Conservation (phyloP, 1,140 invertebrate species). For the Dendroctonus valens region DNA sequence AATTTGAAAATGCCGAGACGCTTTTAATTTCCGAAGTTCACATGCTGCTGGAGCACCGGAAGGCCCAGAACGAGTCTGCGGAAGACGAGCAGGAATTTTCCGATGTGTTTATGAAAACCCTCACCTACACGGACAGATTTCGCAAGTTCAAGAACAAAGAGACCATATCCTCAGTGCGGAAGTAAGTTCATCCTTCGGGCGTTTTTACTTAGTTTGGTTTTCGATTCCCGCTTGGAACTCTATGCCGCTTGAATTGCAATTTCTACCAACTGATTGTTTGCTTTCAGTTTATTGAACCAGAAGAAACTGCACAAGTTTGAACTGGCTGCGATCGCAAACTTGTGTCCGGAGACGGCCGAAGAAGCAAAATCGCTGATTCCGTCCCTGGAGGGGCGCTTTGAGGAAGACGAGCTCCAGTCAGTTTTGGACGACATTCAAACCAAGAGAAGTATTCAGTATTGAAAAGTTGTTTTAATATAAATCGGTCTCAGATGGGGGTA, state of each 20-base stretch:
- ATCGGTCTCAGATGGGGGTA: too few species aligned
- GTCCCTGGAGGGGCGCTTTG: slow-evolving; percentile 91
- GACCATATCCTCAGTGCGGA: slow-evolving; percentile 92
- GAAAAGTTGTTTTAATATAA: slow-evolving; percentile 30
- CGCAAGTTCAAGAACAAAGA: slow-evolving; percentile 98
- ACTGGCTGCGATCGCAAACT: slow-evolving; percentile 92
- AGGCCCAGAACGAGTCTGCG: slow-evolving; percentile 95
- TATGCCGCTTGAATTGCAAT: too few species aligned
- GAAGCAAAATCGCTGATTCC: slow-evolving; percentile 97
- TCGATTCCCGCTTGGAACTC: too few species aligned
- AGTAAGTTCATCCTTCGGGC: slow-evolving; percentile 56
- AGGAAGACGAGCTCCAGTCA: slow-evolving; percentile 92
- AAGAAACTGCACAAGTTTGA: slow-evolving; percentile 99
- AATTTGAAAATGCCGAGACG: slow-evolving; percentile 98
- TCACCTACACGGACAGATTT: slow-evolving; percentile 95
- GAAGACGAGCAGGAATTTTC: slow-evolving; percentile 98
- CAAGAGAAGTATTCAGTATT: slow-evolving; percentile 96
- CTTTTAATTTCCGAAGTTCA: slow-evolving; percentile 97
- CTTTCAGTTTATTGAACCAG: slow-evolving; percentile 80
- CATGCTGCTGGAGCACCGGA: slow-evolving; percentile 95
- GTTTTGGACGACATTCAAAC: slow-evolving; percentile 97
- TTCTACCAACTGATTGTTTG: neutral
- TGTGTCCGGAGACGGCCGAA: slow-evolving; percentile 96
- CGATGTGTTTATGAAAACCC: slow-evolving; percentile 97
- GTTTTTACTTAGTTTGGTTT: too few species aligned